phyloP scores from a whole-genome alignment of 1,140 invertebrate genomes.

The Saccostrea echinata region DNA sequence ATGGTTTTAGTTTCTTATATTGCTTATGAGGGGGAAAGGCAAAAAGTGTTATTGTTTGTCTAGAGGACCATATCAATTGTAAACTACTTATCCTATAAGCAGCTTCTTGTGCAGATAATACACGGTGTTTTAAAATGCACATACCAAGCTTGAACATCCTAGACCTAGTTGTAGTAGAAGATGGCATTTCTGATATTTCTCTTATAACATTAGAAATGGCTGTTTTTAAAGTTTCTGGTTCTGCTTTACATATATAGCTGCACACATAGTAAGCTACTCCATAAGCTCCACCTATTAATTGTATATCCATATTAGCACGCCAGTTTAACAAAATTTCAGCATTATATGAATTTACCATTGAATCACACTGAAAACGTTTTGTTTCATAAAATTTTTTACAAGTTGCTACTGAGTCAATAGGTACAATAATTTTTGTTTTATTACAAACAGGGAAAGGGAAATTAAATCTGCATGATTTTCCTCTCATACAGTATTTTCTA shows the following conservation, averaged over 20 bases:
- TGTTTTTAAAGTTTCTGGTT: slow-evolving; percentile 60
- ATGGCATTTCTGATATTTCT: slow-evolving; percentile 34
- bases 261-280: slow-evolving; percentile 64
- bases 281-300: slow-evolving; percentile 58
- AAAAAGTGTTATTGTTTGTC: too few relatives aligned
- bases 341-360: slow-evolving; percentile 61
- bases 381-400: slow-evolving; percentile 56
- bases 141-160: slow-evolving; percentile 51
- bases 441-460: slow-evolving; percentile 55
- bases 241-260: slow-evolving; percentile 61
- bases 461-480: slow-evolving; percentile 45
- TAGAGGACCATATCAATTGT: slow-evolving; percentile 19
- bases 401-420: slow-evolving; percentile 46
- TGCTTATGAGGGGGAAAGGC: too few relatives aligned
- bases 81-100: slow-evolving; percentile 35
- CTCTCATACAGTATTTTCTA: slow-evolving; percentile 25
- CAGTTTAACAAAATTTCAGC: slow-evolving; percentile 53
- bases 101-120: slow-evolving; percentile 59
- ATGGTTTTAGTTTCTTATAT: too few relatives aligned
- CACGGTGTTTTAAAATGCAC: slow-evolving; percentile 51
- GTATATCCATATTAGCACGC: slow-evolving; percentile 65
- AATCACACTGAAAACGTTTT: slow-evolving; percentile 32
- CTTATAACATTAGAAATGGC: slow-evolving; percentile 45
- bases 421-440: not conserved
- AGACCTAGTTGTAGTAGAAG: not conserved